Evolutionary conservation across 2,113 vertebrate species (phyloP).

Genomic region (Ceyx melanurus): DNA sequence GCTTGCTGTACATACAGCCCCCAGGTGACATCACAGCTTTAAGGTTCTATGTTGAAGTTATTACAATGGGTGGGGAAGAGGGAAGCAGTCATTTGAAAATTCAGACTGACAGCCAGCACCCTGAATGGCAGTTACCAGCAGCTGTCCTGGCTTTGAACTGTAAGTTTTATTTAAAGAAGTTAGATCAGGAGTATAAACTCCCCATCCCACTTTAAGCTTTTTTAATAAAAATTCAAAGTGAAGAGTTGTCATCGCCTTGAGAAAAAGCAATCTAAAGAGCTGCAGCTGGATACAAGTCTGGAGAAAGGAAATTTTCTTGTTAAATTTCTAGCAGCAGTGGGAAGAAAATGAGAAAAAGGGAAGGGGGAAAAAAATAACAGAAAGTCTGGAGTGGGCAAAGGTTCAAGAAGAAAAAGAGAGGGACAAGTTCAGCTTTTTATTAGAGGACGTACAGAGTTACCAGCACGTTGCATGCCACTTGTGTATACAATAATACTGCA

Average conservation of each 20-base stretch:
- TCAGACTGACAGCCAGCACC: slow-evolving; percentile 20
- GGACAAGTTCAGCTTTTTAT: not conserved
- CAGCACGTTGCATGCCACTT: not conserved
- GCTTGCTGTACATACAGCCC: slow-evolving; percentile 9
- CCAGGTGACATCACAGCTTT: slow-evolving; percentile 28
- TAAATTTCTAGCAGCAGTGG: not conserved
- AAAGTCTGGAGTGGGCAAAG: not conserved
- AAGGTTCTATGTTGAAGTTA: slow-evolving; percentile 32
- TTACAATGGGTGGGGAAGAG: slow-evolving; percentile 28
- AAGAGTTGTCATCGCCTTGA: slow-evolving; percentile 32
- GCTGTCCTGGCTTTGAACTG: slow-evolving; percentile 44
- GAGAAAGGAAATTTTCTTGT: slow-evolving; percentile 10
- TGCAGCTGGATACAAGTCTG: not conserved
- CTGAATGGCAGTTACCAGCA: slow-evolving; percentile 29
- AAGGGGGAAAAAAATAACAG: not conserved
- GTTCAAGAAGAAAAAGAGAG: not conserved
- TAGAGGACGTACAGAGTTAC: not conserved
- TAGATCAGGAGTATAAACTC: slow-evolving; percentile 27
- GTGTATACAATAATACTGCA: not conserved
- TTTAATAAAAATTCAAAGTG: slow-evolving; percentile 56
- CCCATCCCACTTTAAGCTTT: slow-evolving; percentile 10
- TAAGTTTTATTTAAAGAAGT: slow-evolving; percentile 43
- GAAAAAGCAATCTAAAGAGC: slow-evolving; percentile 23
- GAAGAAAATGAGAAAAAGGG: not conserved
- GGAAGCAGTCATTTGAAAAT: slow-evolving; percentile 27